Evolutionary conservation across 2,113 vertebrate species (phyloP), one percentile per base, ranked within the genome.

Genomic region (Dromas ardeola): DNA sequence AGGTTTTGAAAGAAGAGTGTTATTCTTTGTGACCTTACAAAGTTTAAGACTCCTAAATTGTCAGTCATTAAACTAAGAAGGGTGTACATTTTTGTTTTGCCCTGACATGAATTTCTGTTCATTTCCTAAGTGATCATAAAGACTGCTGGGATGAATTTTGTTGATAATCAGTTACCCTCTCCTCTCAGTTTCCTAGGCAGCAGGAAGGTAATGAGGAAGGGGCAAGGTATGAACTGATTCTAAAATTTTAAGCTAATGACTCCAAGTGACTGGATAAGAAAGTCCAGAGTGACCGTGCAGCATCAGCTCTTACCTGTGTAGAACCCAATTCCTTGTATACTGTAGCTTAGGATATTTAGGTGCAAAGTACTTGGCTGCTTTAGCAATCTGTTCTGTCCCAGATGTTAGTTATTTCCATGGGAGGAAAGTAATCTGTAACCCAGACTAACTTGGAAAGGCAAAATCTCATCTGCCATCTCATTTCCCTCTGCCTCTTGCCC

Each of bases 261-360:
- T 71, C 20, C 15, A 36, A 17, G 40, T 36, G 55, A 23, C 59
- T 74, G 47, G 9, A 13, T 50, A 59, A 65, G 34, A 77, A 69
- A 42, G 29, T 47, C 19, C 32, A 58, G 49, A 40, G 43, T 65
- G 40, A 63, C n/a, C 38, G 8, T 53, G 56, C 43, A 67, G 26
- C 26, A 50, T 67, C 63, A 73, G 2, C 47, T 89, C 5, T 23
- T 61, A 27, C 63, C 38, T 43, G 3, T 71, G 18, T 71, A 78
- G 55, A 65, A n/a, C 9, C 9, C 5, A 15, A 8, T 0, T 3
- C 42, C 15, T 71, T 67, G 22, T 67, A 38, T 6, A 2, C 4
- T 50, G 11, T 27, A 92, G 23, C 14, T 82, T 59, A 65, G 17
- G 32, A 34, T 79, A 23, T 72, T 71, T 69, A 61, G 47, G 50